A percentile compares a stretch with the other conserved stretches of the same genome.
These are phyloP conservation scores for Hirtodrosophila histrioides DNA, from an alignment of 2,888 invertebrate genomes.

Conservation along the genomic window DNA sequence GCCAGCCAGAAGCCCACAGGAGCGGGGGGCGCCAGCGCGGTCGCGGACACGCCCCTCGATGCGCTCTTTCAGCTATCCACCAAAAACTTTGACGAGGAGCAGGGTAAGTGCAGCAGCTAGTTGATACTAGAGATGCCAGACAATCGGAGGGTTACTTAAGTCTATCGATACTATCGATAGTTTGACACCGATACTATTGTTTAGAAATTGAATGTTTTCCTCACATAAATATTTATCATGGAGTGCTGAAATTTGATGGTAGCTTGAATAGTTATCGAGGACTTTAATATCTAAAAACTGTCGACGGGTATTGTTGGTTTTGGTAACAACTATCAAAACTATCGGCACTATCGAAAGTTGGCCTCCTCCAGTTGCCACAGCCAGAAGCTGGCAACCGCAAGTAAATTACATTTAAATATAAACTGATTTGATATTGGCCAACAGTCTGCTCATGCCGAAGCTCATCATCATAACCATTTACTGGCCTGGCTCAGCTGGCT, in stretches of 20 bases:
- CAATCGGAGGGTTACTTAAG: too few relatives aligned
- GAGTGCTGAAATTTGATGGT: too few relatives aligned
- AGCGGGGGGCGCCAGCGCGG: conserved; percentile 59
- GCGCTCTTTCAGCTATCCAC: conserved; percentile 98
- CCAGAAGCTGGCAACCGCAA: conserved; percentile 56
- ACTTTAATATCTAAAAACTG: too few relatives aligned
- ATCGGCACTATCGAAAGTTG: too few relatives aligned
- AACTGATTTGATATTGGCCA: conserved; percentile 58
- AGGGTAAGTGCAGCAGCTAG: conserved; percentile 86
- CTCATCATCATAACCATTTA: conserved; percentile 62
- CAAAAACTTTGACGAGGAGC: conserved; percentile 97
- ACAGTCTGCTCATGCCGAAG: conserved; percentile 23
- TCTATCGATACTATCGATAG: too few relatives aligned
- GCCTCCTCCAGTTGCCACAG: not conserved
- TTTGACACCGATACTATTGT: too few relatives aligned
- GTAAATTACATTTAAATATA: conserved; percentile 74
- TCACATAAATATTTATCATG: too few relatives aligned
- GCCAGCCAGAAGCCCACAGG: conserved; percentile 17
- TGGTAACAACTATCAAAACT: too few relatives aligned
- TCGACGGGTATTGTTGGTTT: too few relatives aligned
- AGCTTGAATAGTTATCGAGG: too few relatives aligned
- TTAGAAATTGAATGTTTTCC: too few relatives aligned
- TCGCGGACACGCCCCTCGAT: conserved; percentile 92
- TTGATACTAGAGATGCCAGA: too few relatives aligned
- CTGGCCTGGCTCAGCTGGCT: conserved; percentile 21